phyloP scores from a whole-genome alignment of 2,113 vertebrate genomes.

The Atherinomorus stipes region DNA sequence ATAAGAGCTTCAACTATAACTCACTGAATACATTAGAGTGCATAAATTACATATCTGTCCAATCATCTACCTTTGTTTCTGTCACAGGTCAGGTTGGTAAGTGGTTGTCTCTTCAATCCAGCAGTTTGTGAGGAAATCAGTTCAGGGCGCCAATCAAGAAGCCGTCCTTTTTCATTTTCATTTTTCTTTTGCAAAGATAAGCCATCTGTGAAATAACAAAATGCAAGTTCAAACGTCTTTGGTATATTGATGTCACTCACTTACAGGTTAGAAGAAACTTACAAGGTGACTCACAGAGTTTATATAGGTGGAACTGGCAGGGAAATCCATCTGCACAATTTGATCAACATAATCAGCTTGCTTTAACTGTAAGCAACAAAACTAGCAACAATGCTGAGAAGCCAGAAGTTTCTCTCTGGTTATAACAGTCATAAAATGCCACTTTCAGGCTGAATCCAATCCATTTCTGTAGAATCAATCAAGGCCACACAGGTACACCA shows the following conservation, averaged over 20 bases:
- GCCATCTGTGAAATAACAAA: constrained; percentile 69
- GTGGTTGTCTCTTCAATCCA: constrained; percentile 36
- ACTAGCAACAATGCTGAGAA: constrained; percentile 1
- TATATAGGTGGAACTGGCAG: neutral
- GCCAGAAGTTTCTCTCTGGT: neutral
- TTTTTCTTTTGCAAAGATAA: constrained; percentile 62
- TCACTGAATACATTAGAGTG: constrained; percentile 16
- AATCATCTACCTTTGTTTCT: constrained; percentile 40
- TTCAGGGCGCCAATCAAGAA: constrained; percentile 44
- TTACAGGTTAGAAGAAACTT: constrained; percentile 49
- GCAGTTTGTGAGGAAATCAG: constrained; percentile 23
- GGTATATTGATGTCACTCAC: constrained; percentile 55
- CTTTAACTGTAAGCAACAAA: neutral
- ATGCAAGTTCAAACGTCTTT: constrained; percentile 47
- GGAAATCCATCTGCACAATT: constrained; percentile 1
- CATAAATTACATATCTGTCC: constrained; percentile 24
- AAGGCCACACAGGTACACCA: constrained; percentile 29
- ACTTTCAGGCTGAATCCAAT: constrained; percentile 24
- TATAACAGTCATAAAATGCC: constrained; percentile 19
- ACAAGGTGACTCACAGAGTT: neutral
- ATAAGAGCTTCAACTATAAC: constrained; percentile 7
- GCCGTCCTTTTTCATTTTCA: constrained; percentile 59
- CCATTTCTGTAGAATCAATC: constrained; percentile 22
- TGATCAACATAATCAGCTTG: neutral
- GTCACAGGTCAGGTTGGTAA: constrained; percentile 31